These are phyloP conservation scores for Cryptocephalus primarius DNA, from an alignment of 2,888 invertebrate species.

Conservation along the genomic window DNA sequence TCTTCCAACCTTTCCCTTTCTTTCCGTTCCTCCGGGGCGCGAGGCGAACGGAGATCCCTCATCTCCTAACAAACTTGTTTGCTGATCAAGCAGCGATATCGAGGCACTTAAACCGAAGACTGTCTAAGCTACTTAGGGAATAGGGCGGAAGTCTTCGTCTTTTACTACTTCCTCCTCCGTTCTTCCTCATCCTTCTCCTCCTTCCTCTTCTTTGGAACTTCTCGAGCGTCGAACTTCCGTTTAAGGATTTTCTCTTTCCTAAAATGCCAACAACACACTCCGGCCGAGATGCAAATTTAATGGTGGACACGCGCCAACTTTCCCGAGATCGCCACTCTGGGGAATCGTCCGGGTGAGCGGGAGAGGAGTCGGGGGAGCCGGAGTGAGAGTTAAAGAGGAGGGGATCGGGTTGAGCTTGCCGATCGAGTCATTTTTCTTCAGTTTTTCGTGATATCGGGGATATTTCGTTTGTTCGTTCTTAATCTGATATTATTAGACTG, in stretches of 20 bases:
- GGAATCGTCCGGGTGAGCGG: conserved; percentile 8
- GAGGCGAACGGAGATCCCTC: too few species aligned
- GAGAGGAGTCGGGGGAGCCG: neutral
- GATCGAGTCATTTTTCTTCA: too few species aligned
- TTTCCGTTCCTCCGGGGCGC: too few species aligned
- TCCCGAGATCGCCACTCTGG: conserved; percentile 22
- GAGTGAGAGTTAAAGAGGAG: too few species aligned
- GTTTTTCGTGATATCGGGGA: too few species aligned
- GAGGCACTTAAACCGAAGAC: conserved; percentile 32
- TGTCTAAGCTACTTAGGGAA: conserved; percentile 38
- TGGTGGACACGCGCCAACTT: conserved; percentile 31
- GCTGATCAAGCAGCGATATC: conserved; percentile 37
- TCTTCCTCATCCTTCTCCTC: too few species aligned
- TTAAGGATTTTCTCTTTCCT: conserved; percentile 25
- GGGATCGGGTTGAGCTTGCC: too few species aligned
- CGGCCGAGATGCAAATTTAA: conserved; percentile 41
- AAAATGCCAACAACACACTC: conserved; percentile 32
- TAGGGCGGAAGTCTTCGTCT: conserved; percentile 23
- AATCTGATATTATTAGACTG: too few species aligned
- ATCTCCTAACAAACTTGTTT: conserved; percentile 22
- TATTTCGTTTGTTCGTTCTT: too few species aligned
- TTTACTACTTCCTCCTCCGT: neutral
- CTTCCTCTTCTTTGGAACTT: too few species aligned
- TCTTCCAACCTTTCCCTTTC: too few species aligned
- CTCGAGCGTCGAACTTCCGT: conserved; percentile 12